Evolutionary conservation across 2,113 vertebrate genomes (phyloP).

Genomic region (Aix galericulata): DNA sequence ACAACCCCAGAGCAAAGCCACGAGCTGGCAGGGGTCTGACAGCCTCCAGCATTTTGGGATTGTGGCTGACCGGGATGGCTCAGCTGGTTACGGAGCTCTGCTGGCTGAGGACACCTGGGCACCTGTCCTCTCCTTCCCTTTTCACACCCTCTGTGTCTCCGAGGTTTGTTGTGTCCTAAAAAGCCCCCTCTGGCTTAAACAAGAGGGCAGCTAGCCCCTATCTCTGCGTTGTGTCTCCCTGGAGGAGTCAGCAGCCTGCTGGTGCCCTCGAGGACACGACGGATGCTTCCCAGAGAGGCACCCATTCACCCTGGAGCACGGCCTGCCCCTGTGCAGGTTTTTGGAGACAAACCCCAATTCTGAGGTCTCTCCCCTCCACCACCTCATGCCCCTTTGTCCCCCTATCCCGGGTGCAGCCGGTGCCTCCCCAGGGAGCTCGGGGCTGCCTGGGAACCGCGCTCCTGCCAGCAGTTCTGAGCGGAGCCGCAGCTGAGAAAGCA

Average conservation of each 20-base stretch:
- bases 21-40: not conserved
- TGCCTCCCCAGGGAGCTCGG: not conserved
- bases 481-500: conserved; percentile 16
- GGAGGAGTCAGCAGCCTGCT: not conserved
- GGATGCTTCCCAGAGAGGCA: not conserved
- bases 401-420: not conserved
- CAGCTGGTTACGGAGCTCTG: not conserved
- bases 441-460: not conserved
- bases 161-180: not conserved
- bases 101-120: not conserved
- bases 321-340: not conserved
- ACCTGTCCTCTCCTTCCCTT: not conserved
- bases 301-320: not conserved
- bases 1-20: not conserved
- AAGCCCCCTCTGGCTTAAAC: not conserved
- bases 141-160: not conserved
- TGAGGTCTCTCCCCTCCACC: not conserved
- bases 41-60: rapidly evolving
- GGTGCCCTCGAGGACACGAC: rapidly evolving
- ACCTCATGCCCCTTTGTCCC: not conserved
- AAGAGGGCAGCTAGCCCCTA: not conserved
- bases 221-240: rapidly evolving
- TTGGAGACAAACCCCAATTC: not conserved
- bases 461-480: not conserved
- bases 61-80: not conserved